phyloP scores from a whole-genome alignment of 2,797 vertebrate genomes.

The Pangasius krempfi region DNA sequence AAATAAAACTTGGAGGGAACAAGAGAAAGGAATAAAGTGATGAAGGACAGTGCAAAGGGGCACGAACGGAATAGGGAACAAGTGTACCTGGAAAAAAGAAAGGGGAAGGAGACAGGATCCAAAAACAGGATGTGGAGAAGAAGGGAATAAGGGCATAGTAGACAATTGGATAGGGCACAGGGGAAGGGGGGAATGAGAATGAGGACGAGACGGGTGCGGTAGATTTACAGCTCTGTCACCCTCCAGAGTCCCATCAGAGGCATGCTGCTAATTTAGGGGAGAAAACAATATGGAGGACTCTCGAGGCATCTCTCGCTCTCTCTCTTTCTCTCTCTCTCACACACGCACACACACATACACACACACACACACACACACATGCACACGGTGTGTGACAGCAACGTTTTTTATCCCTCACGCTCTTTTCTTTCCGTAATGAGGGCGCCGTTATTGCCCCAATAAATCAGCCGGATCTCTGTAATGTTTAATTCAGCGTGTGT shows the following conservation, averaged over 20 bases:
- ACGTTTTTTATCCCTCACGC: conserved; percentile 77
- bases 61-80: conserved; percentile 9
- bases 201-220: conserved; percentile 64
- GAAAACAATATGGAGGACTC: conserved; percentile 86
- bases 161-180: conserved; percentile 6
- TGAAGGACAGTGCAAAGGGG: not conserved
- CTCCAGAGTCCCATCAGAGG: conserved; percentile 82
- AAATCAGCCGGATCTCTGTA: conserved; percentile 97
- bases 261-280: conserved; percentile 94
- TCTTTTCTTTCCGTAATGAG: conserved; percentile 96
- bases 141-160: not conserved
- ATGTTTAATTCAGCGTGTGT: conserved; percentile 99
- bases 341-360: conserved; percentile 13
- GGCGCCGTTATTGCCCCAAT: conserved; percentile 98
- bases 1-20: not conserved
- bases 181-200: conserved; percentile 11
- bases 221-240: conserved; percentile 91
- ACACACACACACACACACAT: conserved; percentile 53
- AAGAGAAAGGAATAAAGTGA: not conserved
- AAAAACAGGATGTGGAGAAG: not conserved
- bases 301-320: conserved; percentile 8
- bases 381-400: conserved; percentile 59
- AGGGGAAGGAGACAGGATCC: not conserved
- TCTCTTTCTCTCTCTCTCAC: not conserved
- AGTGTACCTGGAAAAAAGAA: not conserved